phyloP scores from a whole-genome alignment of 2,797 vertebrate genomes.

The Argyrosomus regius region DNA sequence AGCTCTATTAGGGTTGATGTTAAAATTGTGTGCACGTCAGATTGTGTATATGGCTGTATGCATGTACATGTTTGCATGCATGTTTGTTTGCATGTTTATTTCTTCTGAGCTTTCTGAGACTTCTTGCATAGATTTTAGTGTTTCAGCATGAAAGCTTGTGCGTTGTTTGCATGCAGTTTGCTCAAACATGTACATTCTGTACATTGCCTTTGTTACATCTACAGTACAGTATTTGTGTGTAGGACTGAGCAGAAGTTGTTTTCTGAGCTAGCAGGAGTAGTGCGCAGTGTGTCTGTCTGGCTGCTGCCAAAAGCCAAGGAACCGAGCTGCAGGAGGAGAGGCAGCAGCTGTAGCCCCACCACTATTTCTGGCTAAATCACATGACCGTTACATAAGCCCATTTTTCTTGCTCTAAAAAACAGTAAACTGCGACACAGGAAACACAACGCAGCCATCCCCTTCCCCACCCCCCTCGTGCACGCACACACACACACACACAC shows the following conservation, averaged over 20 bases:
- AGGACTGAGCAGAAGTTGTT: slow-evolving; percentile 81
- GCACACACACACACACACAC: slow-evolving; percentile 15
- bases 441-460: slow-evolving; percentile 83
- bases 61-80: slow-evolving; percentile 19
- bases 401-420: slow-evolving; percentile 99
- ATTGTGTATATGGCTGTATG: slow-evolving; percentile 16
- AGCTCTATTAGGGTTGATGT: slow-evolving; percentile 19
- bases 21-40: slow-evolving; percentile 21
- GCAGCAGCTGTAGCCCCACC: slow-evolving; percentile 96
- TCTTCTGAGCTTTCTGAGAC: neutral
- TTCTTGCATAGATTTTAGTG: slow-evolving; percentile 14
- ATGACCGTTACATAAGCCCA: slow-evolving; percentile 99
- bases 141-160: neutral
- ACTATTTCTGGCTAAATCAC: slow-evolving; percentile 99
- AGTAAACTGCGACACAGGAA: slow-evolving; percentile 97
- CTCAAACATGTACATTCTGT: slow-evolving; percentile 43
- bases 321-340: slow-evolving; percentile 89
- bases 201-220: slow-evolving; percentile 55
- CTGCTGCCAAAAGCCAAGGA: slow-evolving; percentile 93
- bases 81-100: slow-evolving; percentile 19
- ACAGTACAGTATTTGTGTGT: slow-evolving; percentile 62
- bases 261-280: slow-evolving; percentile 78
- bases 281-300: slow-evolving; percentile 84
- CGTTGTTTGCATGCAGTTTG: slow-evolving; percentile 40
- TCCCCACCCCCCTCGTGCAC: slow-evolving; percentile 33